Percentiles rank a stretch among this genome's conserved stretches.
phyloP scores from a whole-genome alignment of 1,140 invertebrate genomes.

The Drosophila nannoptera region DNA sequence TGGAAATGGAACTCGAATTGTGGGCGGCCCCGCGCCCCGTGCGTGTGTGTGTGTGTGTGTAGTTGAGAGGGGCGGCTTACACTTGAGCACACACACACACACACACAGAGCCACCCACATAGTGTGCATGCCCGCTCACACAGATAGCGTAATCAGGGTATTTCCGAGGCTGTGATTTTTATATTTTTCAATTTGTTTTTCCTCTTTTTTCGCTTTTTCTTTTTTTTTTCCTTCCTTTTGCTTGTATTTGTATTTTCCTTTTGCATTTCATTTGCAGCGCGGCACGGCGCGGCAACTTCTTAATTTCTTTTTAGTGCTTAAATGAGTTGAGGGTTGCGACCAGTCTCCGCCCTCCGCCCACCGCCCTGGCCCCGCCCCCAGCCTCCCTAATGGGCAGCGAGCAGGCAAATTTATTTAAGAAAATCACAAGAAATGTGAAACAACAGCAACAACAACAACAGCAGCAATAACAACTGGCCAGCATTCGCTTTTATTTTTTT shows the following conservation, averaged over 20 bases:
- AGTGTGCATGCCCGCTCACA: too few relatives aligned
- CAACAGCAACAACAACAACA: too few relatives aligned
- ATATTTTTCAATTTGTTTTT: slow-evolving; percentile 72
- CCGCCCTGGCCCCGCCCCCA: not conserved
- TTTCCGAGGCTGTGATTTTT: slow-evolving; percentile 77
- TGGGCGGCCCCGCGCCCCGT: slow-evolving; percentile 1
- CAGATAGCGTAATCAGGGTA: slow-evolving; percentile 77
- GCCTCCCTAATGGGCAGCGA: slow-evolving; percentile 29
- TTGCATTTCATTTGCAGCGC: slow-evolving; percentile 58
- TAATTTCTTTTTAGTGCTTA: slow-evolving; percentile 75
- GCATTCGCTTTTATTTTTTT: slow-evolving; percentile 44
- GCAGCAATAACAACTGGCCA: slow-evolving; percentile 57
- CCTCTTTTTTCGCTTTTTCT: slow-evolving; percentile 17
- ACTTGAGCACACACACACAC: slow-evolving; percentile 36
- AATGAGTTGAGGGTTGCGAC: slow-evolving; percentile 58
- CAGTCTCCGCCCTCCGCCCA: not conserved
- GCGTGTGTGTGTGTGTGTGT: slow-evolving; percentile 21
- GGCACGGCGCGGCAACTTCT: slow-evolving; percentile 53
- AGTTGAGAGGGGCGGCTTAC: slow-evolving; percentile 47
- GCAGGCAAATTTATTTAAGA: slow-evolving; percentile 71
- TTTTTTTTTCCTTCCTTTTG: slow-evolving; percentile 20
- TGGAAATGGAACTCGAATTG: slow-evolving; percentile 40
- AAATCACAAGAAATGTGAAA: slow-evolving; percentile 74
- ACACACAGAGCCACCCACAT: slow-evolving; percentile 44
- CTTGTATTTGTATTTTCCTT: slow-evolving; percentile 32